Conservation (phyloP, 2,113 vertebrate species). For the Formicarius rufipectus region DNA sequence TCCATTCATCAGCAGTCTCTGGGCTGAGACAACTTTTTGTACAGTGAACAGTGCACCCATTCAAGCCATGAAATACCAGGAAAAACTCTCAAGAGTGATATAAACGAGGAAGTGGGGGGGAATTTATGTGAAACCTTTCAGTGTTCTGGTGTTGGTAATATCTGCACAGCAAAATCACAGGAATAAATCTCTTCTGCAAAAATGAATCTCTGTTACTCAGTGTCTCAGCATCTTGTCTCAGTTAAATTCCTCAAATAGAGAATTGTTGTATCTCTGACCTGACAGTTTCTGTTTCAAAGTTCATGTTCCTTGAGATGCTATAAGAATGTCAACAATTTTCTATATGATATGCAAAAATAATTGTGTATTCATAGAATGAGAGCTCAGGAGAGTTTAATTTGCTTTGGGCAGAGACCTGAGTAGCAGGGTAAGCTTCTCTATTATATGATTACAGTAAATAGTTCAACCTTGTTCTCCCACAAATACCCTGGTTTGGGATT, state of each 20-base stretch:
- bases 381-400: constrained; percentile 49
- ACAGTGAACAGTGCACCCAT: background rate
- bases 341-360: constrained; percentile 15
- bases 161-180: background rate
- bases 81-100: background rate
- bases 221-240: background rate
- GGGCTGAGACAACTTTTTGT: background rate
- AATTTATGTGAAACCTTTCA: background rate
- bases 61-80: background rate
- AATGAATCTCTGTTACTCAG: constrained; percentile 6
- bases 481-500: constrained; percentile 47
- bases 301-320: background rate
- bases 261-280: background rate
- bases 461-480: constrained; percentile 49
- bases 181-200: background rate
- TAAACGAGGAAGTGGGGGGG: background rate
- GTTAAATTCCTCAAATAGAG: constrained; percentile 51
- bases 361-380: constrained; percentile 44
- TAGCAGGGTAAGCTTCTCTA: constrained; percentile 32
- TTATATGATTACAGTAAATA: constrained; percentile 51
- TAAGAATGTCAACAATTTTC: constrained; percentile 39
- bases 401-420: constrained; percentile 28
- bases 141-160: constrained; percentile 19
- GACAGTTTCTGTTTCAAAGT: constrained; percentile 46
- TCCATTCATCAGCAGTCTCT: background rate